Evolutionary conservation across 1,140 invertebrate species (phyloP).

Genomic region (Pteromalus puparum): DNA sequence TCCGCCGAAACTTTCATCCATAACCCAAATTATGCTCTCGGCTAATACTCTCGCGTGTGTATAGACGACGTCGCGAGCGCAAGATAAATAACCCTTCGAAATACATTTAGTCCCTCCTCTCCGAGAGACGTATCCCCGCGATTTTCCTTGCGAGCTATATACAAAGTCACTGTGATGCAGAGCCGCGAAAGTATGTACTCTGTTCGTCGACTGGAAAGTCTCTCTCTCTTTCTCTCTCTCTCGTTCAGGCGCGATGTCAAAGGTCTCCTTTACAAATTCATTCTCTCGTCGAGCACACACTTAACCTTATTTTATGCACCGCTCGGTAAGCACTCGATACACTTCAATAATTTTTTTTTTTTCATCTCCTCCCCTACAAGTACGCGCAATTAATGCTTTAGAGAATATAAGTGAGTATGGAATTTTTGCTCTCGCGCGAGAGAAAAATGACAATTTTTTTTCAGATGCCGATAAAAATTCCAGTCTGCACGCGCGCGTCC

Average conservation of each 20-base stretch:
- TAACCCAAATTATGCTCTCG: background rate
- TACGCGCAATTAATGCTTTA: background rate
- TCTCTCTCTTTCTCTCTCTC: background rate
- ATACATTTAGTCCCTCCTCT: background rate
- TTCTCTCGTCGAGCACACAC: background rate
- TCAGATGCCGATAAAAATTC: background rate
- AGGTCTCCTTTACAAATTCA: constrained; percentile 40
- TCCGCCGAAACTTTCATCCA: background rate
- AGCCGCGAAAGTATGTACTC: background rate
- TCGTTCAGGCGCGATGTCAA: constrained; percentile 12
- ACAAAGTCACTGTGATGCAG: too few species aligned
- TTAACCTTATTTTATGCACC: constrained; percentile 32
- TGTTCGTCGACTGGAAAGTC: constrained; percentile 3
- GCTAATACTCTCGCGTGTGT: too few species aligned
- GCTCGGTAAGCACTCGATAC: background rate
- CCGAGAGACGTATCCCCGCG: background rate
- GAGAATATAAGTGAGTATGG: too few species aligned
- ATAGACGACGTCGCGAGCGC: background rate
- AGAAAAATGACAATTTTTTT: background rate
- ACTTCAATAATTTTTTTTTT: background rate
- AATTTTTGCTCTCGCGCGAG: background rate
- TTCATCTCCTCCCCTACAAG: background rate
- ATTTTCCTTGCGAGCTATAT: background rate
- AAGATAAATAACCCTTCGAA: constrained; percentile 11
- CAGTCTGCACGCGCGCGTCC: background rate